phyloP scores from a whole-genome alignment of 2,797 vertebrate species.

The Psittacula echo region DNA sequence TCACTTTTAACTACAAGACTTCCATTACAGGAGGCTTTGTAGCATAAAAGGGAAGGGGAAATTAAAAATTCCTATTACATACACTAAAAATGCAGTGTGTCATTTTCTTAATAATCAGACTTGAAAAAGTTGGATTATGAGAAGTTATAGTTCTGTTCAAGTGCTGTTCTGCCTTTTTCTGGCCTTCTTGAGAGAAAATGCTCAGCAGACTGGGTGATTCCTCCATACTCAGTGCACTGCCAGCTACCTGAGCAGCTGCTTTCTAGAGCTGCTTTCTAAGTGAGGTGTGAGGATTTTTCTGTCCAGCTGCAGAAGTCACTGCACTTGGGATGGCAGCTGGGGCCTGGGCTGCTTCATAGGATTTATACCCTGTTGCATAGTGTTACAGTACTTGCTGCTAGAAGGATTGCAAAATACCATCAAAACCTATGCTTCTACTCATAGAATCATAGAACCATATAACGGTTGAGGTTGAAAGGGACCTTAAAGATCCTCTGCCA shows the following conservation, averaged over 20 bases:
- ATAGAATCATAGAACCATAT: not conserved
- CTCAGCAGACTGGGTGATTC: not conserved
- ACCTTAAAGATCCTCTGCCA: not conserved
- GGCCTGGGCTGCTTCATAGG: not conserved
- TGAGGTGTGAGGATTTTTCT: not conserved
- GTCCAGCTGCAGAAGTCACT: not conserved
- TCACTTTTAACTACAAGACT: not conserved
- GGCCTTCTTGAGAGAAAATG: not conserved
- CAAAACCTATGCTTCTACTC: not conserved
- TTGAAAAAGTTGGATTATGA: not conserved
- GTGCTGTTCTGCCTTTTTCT: not conserved
- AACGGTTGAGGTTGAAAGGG: not conserved
- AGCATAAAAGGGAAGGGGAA: not conserved
- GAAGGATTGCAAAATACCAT: not conserved
- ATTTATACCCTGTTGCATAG: not conserved
- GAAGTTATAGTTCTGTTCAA: not conserved
- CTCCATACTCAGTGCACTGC: not conserved
- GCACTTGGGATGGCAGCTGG: accelerated
- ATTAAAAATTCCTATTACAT: not conserved
- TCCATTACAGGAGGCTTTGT: not conserved
- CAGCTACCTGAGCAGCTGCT: not conserved
- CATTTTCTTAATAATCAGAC: not conserved
- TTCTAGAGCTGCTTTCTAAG: not conserved
- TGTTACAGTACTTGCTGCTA: not conserved
- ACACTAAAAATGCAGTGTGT: not conserved